Evolutionary conservation across 35 echinoderm and acorn worm species (phyloP).

Genomic region (Lytechinus variegatus): DNA sequence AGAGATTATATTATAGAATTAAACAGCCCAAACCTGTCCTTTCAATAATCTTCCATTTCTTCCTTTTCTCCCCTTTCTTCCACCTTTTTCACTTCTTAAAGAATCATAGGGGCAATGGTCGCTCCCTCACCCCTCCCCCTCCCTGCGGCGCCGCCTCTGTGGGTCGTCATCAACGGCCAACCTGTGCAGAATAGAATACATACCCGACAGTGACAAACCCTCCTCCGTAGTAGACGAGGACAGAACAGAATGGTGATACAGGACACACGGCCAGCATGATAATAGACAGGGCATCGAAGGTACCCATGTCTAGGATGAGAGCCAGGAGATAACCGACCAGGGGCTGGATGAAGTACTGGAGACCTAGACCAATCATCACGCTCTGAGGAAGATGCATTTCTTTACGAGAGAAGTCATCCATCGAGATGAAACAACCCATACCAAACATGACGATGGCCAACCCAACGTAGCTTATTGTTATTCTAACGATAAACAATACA

Average conservation of each 20-base stretch:
- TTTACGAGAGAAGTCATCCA: constrained; percentile 67
- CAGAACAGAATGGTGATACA: constrained; percentile 52
- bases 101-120: too few relatives aligned
- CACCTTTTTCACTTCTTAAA: too few relatives aligned
- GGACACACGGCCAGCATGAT: constrained; percentile 49
- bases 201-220: constrained; percentile 53
- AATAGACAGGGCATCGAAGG: constrained; percentile 57
- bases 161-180: neutral
- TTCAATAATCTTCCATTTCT: too few relatives aligned
- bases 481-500: too few relatives aligned
- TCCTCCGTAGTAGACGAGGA: constrained; percentile 61
- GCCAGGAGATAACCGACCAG: constrained; percentile 60
- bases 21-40: too few relatives aligned
- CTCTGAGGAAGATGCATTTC: constrained; percentile 61
- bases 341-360: constrained; percentile 68
- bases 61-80: too few relatives aligned
- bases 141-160: too few relatives aligned
- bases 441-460: constrained; percentile 59
- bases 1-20: too few relatives aligned
- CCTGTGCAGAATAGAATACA: neutral
- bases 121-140: too few relatives aligned
- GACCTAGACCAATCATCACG: constrained; percentile 52
- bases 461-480: constrained; percentile 37
- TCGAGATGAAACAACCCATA: constrained; percentile 62
- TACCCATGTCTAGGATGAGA: constrained; percentile 10